Base-by-base conservation (phyloP, 2,888 invertebrate genomes). In the Sarcophaga variegata region DNA sequence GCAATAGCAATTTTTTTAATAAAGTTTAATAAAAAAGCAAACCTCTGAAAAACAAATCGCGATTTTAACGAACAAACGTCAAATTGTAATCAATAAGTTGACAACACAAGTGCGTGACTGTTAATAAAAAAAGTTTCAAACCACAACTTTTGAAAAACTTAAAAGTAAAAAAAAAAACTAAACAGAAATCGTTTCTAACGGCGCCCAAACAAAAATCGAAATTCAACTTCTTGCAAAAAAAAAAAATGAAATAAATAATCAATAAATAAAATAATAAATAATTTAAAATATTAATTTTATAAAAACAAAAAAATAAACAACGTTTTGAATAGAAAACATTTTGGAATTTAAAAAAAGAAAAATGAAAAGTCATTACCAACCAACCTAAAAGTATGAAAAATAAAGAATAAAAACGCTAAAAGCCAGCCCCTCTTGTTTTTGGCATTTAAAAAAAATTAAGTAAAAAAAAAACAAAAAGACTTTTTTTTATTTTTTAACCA, bases 161-260 rank as follows among this genome's bases (percentile, higher is more conserved):
- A 81, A 75, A 12, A 17, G 60, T 72, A 83, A 70, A 69, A 45
- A 54, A 37, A 11, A 62, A 69, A 88, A 49, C 4, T 14, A 54
- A 54, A 54, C 54, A 12, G 54, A 54, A 54, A 54, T 54, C 93
- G 93, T 92, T 92, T 91, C 90, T 91, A 93, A 93, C 93, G 92
- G 93, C 93, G 93, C 93, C 94, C 94, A 93, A 93, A 94, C 94
- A 94, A 94, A 94, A 94, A 94, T 94, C 94, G 94, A 94, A 94
- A 93, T 93, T 94, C 94, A 94, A 94, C 94, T 94, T 94, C 94
- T 94, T 94, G 94, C 92, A 91, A 91, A 90, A 90, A 37, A 37
- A 37, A 37, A 37, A 37, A 37, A 37, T 37, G 3, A 37, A 37
- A 37, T 37, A 37, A 37, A 37, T 37, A 37, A 37, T 37, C 10